Base-by-base conservation (phyloP, 1,140 invertebrate genomes). In the Agraylea sexmaculata region DNA sequence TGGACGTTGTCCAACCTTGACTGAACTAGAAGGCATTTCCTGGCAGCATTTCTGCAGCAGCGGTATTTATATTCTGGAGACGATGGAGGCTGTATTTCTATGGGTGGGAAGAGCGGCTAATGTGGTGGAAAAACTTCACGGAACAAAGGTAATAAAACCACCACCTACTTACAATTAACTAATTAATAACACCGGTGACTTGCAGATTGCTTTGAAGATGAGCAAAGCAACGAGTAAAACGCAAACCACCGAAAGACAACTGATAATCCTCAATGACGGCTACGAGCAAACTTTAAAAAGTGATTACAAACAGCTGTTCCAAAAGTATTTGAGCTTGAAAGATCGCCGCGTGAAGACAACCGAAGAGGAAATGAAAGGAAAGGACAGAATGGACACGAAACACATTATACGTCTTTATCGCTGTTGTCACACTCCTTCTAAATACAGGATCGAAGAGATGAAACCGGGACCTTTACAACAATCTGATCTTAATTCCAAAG, bases 11-110 rank as follows among this genome's bases (percentile, higher is more conserved):
- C 81, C 82, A 1, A 65, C 81, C 1, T 52, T 86, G 8, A 70
- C 69, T 5, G 75, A 87, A 60, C 62, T 86, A 50, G 66, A 74
- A 20, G 69, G 66, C 15, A 72, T 86, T 2, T 64, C 67, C 10
- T 94, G 90, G 89, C 60, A 74, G 8, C 71, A 80, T 44, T 86
- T 96, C 54, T 86, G 85, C 38, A 80, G 84, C 42, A 80, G 83
- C 4, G 89, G 92, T 51, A 82, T 88, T 2, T 93, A 90, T 59
- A 67, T 95, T 17, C 57, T 94, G 12, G 78, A 89, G 51, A 75
- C 80, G 1, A 66, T 74, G 4, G 57, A 69, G 12, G 60, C 73
- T 10, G 68, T 86, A 31, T 87, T 85, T 51, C 69, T 90, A 8
- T 91, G 87, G 87, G 73, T 85, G 28, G 87, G 87, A n/a, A 64